Evolutionary conservation across 2,797 vertebrate genomes (phyloP).

Genomic region (Acanthornis magna): DNA sequence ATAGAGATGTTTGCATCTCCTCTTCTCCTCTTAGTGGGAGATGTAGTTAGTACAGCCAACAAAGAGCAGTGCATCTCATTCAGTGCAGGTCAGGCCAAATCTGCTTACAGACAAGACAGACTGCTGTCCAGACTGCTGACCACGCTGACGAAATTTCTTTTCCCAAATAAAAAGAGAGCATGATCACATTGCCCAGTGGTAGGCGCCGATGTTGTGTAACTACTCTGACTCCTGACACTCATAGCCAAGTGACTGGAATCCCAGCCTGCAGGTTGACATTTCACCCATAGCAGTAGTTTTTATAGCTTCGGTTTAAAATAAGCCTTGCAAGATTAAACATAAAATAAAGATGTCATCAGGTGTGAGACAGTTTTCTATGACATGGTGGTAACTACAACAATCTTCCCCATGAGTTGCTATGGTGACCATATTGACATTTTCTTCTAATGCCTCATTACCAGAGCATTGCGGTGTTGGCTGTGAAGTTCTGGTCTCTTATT

Average conservation of each 20-base stretch:
- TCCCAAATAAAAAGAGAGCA: not conserved
- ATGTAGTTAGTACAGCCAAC: not conserved
- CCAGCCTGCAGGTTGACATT: not conserved
- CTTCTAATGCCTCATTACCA: not conserved
- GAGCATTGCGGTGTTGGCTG: not conserved
- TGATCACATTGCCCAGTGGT: not conserved
- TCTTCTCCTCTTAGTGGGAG: not conserved
- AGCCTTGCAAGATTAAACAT: not conserved
- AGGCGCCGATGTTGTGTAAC: accelerated
- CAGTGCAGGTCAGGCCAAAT: not conserved
- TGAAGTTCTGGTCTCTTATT: not conserved
- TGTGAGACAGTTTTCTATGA: not conserved
- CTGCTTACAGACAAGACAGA: not conserved
- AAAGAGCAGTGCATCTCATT: not conserved
- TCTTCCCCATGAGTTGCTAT: not conserved
- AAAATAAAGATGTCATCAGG: not conserved
- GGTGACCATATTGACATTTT: not conserved
- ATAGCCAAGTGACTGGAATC: not conserved
- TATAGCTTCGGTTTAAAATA: not conserved
- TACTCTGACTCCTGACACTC: not conserved
- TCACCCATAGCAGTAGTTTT: not conserved
- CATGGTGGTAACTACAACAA: not conserved
- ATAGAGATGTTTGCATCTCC: not conserved
- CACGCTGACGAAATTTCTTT: not conserved
- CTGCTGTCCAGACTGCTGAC: not conserved